Evolutionary conservation across 37 sponge, comb jelly and placozoan genomes (phyloP).

Genomic region (Mnemiopsis leidyi): DNA sequence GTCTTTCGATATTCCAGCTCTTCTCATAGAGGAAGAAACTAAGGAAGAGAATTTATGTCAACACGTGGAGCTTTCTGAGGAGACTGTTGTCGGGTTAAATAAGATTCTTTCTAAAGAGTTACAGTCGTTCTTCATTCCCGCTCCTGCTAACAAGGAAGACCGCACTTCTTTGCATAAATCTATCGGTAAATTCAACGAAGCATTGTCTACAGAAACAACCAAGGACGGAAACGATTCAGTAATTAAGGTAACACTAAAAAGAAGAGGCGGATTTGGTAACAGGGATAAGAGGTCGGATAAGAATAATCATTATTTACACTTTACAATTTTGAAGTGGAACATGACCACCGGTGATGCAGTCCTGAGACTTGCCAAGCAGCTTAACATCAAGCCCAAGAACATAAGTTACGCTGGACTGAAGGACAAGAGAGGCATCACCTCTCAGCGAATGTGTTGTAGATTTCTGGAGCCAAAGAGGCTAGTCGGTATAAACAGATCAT

Average conservation of each 20-base stretch:
- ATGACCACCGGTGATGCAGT: conserved; percentile 42
- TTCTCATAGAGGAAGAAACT: not conserved
- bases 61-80: conserved; percentile 1
- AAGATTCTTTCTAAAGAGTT: too few relatives aligned
- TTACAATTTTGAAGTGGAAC: conserved; percentile 59
- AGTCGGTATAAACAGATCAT: conserved; percentile 68
- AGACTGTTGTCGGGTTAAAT: not conserved
- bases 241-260: not conserved
- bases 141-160: conserved; percentile 4
- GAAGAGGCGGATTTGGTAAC: not conserved
- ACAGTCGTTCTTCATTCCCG: not conserved
- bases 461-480: conserved; percentile 74
- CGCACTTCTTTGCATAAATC: conserved; percentile 32
- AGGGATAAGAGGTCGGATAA: not conserved
- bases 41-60: not conserved
- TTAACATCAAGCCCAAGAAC: conserved; percentile 70
- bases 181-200: not conserved
- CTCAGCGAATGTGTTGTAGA: conserved; percentile 69
- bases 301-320: not conserved
- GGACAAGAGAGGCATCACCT: conserved; percentile 88
- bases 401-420: conserved; percentile 87
- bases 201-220: conserved; percentile 22
- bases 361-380: not conserved
- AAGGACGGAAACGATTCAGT: not conserved
- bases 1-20: not conserved